phyloP scores from a whole-genome alignment of 2,797 vertebrate species.

The Podargus strigoides region DNA sequence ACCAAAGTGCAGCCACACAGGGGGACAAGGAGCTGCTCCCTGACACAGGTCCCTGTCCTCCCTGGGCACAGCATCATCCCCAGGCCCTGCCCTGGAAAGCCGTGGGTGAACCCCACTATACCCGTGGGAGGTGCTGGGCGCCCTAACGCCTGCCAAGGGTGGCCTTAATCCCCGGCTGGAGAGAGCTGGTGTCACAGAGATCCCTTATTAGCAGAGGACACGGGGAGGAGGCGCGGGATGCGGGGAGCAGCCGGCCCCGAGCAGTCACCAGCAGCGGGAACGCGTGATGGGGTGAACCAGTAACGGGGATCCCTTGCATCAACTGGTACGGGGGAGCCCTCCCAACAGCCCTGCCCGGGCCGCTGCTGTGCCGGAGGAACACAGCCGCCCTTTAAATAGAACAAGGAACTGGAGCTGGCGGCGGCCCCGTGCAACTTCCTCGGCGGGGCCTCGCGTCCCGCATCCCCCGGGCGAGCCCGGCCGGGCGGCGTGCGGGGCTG shows the following conservation, averaged over 20 bases:
- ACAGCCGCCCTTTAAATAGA: not conserved
- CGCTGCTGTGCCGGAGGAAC: not conserved
- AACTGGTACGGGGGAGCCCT: too few species aligned
- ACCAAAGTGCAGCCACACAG: accelerated
- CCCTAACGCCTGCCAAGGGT: not conserved
- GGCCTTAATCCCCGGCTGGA: conserved; percentile 15
- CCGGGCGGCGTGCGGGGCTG: not conserved
- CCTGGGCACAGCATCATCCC: not conserved
- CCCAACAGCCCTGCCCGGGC: not conserved
- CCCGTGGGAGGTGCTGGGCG: not conserved
- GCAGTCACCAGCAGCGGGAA: too few species aligned
- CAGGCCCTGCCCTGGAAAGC: not conserved
- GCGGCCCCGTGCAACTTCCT: not conserved
- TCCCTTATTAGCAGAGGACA: not conserved
- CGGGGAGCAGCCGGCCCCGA: not conserved
- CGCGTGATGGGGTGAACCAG: accelerated
- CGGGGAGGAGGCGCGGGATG: not conserved
- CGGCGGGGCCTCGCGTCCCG: not conserved
- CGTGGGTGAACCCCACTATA: accelerated
- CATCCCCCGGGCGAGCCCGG: not conserved
- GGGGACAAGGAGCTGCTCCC: not conserved
- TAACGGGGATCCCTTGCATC: not conserved
- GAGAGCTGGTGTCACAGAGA: not conserved
- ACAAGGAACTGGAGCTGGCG: not conserved
- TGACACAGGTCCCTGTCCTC: accelerated